Evolutionary conservation across 2,797 vertebrate genomes (phyloP).

Genomic region (Pithecia hirsuta): DNA sequence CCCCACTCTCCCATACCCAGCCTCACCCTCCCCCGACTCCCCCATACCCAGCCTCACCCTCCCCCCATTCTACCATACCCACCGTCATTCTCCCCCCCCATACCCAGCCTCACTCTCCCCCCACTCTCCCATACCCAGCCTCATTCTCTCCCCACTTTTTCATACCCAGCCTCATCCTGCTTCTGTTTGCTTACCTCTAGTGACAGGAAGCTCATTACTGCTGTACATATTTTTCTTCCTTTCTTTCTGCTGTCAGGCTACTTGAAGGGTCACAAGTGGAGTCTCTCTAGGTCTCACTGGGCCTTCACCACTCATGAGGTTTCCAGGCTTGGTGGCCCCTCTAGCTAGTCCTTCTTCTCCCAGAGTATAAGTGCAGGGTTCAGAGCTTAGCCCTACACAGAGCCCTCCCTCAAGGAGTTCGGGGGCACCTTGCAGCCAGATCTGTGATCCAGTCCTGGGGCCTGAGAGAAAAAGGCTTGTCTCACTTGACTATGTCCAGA

Average conservation of each 20-base stretch:
- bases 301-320: background rate
- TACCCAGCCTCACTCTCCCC: too few relatives aligned
- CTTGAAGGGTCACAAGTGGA: background rate
- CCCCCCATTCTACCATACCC: too few relatives aligned
- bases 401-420: background rate
- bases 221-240: background rate
- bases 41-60: too few relatives aligned
- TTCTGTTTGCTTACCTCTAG: background rate
- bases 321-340: background rate
- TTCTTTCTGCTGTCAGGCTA: background rate
- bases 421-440: background rate
- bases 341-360: background rate
- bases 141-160: background rate
- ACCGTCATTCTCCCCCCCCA: too few relatives aligned
- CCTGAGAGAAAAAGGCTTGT: background rate
- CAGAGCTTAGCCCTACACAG: background rate
- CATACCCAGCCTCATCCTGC: background rate
- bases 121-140: too few relatives aligned
- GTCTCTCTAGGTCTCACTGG: background rate
- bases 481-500: background rate
- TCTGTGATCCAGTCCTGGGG: background rate
- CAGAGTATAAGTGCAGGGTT: rapidly evolving
- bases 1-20: too few relatives aligned
- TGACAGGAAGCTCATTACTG: background rate
- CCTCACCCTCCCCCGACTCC: rapidly evolving